phyloP scores from a whole-genome alignment of 2,797 vertebrate species.

The Schizopygopsis malacanthus region DNA sequence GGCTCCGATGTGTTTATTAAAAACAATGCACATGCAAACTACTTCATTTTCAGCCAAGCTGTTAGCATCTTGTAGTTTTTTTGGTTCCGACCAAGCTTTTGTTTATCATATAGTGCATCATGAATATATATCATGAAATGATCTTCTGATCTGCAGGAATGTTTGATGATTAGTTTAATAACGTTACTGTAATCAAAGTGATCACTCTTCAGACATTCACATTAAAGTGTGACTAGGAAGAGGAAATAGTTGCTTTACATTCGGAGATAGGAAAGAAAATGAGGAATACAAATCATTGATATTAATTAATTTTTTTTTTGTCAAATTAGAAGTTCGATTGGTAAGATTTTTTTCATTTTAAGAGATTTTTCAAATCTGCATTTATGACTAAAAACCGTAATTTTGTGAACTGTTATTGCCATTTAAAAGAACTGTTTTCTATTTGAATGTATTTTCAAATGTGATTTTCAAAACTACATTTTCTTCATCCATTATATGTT shows the following conservation, averaged over 20 bases:
- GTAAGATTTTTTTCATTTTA: background rate
- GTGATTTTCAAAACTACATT: background rate
- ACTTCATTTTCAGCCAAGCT: background rate
- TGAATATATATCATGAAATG: background rate
- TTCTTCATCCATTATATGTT: background rate
- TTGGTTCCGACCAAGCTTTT: background rate
- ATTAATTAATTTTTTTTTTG: background rate
- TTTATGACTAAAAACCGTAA: background rate
- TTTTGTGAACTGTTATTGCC: background rate
- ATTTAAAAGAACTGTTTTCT: background rate
- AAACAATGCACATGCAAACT: background rate
- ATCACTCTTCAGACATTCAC: background rate
- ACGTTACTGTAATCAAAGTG: background rate
- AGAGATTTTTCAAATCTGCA: background rate
- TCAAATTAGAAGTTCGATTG: background rate
- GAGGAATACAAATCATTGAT: no score
- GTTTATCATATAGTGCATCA: background rate
- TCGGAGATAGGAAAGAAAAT: background rate
- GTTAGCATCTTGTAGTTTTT: background rate
- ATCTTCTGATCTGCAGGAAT: background rate
- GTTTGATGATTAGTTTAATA: background rate
- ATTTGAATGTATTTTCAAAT: background rate
- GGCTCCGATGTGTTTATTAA: background rate
- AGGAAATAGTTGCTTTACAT: background rate
- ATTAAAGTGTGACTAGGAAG: background rate